Evolutionary conservation across 2,113 vertebrate species (phyloP).

Genomic region (Elgaria multicarinata): DNA sequence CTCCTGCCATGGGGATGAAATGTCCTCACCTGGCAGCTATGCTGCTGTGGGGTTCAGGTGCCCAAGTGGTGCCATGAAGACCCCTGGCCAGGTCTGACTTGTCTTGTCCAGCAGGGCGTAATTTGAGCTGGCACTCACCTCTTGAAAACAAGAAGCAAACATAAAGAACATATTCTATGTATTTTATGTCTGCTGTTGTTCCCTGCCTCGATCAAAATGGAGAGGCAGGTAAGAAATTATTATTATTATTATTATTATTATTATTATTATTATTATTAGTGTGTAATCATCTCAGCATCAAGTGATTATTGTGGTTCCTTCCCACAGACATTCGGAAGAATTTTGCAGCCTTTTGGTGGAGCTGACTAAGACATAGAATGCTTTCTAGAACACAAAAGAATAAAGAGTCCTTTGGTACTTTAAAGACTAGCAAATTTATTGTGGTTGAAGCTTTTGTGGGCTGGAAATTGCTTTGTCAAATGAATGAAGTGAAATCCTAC

Average conservation of each 20-base stretch:
- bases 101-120: background rate
- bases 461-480: background rate
- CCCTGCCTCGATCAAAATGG: no score
- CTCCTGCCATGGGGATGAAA: no score
- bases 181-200: no score
- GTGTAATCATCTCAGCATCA: background rate
- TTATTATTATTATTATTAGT: no score
- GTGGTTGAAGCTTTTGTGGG: background rate
- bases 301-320: background rate
- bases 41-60: no score
- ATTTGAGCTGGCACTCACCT: background rate
- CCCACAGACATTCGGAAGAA: background rate
- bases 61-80: no score
- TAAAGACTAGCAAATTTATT: background rate
- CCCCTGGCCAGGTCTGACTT: background rate
- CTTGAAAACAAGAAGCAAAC: background rate
- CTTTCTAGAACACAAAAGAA: background rate
- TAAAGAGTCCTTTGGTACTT: background rate
- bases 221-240: no score
- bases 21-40: no score
- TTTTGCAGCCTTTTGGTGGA: background rate
- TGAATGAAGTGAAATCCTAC: background rate
- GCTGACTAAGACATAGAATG: background rate
- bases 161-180: background rate
- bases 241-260: no score